Percentiles rank a stretch among this genome's conserved stretches.
Evolutionary conservation across 2,113 vertebrate species (phyloP).

Genomic region (Crotophaga sulcirostris): DNA sequence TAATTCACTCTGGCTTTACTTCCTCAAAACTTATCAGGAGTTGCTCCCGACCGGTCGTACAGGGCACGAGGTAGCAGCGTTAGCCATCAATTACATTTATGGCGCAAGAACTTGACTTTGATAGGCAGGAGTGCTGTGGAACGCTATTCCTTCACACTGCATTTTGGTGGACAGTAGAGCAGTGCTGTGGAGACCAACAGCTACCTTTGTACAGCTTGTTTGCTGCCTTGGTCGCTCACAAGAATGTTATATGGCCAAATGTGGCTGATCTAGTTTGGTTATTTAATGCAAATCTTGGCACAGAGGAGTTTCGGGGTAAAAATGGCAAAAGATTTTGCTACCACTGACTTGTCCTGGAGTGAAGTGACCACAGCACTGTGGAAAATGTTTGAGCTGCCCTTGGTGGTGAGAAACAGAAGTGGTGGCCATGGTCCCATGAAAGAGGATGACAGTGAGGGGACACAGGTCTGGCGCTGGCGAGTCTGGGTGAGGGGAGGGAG

Average conservation of each 20-base stretch:
- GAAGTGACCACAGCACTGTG: not conserved
- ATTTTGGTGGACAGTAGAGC: not conserved
- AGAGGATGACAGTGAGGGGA: not conserved
- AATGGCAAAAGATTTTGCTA: not conserved
- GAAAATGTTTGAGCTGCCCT: not conserved
- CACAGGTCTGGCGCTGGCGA: not conserved
- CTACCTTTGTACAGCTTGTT: rapidly evolving
- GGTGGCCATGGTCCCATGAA: rapidly evolving
- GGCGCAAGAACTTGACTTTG: not conserved
- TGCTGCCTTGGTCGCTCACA: not conserved
- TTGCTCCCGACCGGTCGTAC: not conserved
- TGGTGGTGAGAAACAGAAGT: not conserved
- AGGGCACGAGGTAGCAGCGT: not conserved
- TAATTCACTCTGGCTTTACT: not conserved
- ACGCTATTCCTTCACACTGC: rapidly evolving
- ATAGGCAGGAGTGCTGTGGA: not conserved
- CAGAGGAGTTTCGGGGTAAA: not conserved
- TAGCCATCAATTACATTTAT: not conserved
- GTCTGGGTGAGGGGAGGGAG: rapidly evolving
- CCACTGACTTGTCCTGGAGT: not conserved
- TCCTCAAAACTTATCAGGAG: not conserved
- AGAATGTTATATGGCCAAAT: rapidly evolving
- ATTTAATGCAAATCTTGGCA: not conserved
- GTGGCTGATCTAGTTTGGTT: not conserved
- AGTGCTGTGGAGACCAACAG: not conserved